Evolutionary conservation across 2,888 invertebrate species (phyloP), one percentile per base, ranked within the genome.

Genomic region (Acanthosepion pharaonis): DNA sequence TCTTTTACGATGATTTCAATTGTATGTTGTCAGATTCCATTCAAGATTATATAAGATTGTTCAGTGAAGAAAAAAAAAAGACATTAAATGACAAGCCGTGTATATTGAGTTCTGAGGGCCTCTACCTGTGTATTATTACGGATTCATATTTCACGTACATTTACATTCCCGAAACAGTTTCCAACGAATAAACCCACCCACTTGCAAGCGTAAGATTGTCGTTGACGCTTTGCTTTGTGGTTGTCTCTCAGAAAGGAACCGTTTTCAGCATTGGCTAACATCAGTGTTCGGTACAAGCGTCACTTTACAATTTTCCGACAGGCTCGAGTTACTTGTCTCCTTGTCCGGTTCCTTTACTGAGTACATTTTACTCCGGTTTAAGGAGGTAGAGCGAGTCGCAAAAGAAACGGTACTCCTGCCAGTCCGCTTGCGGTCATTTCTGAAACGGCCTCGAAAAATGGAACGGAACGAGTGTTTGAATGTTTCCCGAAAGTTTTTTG

Each of bases 401-500:
- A 94, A 94, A 28, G 94, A 94, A 20, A 64, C 64, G 2, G 93
- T 93, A 18, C 93, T 53, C 1, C 53, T 51, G 15, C 64, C n/a
- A 4, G 42, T 59, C 42, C 59, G 15, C 20, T 55, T 55, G 8
- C 94, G 55, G 42, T 33, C 64, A 48, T 48, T 55, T 20, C 33
- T 55, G 6, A 55, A 94, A 6, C 95, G 94, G 55, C 94, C 91
- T n/a, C 95, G 94, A 94, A 96, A 96, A 9, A 96, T 94, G 48
- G 96, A 94, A 59, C 96, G 95, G 48, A 96, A 92, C 5, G 96
- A 96, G 94, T 96, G 96, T 94, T 96, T 96, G 95, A 97, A 97
- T 18, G 97, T 96, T 94, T 97, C 98, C 6, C 98, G 97, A 97
- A 98, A 98, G 97, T 98, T 98, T 96, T 98, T 98, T 92, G 98